These are phyloP conservation scores for Saguinus imperator DNA, from an alignment of 2,113 vertebrate species.

Conservation along the genomic window DNA sequence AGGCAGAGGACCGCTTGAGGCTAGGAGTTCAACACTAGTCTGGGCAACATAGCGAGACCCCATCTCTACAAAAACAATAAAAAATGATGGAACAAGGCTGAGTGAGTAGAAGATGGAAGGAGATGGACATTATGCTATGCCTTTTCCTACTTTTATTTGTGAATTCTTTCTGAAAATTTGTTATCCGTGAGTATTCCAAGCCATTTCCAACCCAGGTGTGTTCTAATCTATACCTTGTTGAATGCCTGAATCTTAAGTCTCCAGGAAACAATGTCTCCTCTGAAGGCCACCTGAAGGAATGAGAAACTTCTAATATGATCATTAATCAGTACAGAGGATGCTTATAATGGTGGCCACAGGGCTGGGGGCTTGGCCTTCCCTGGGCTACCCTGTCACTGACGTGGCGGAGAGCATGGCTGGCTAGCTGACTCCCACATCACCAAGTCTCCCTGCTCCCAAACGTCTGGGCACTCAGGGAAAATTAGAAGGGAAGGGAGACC, in stretches of 20 bases:
- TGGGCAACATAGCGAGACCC: background rate
- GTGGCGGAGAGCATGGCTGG: background rate
- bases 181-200: background rate
- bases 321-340: background rate
- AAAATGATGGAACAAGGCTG: background rate
- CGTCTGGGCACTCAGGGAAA: background rate
- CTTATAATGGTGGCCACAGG: background rate
- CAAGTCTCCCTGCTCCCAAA: background rate
- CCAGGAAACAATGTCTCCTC: background rate
- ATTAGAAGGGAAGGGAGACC: background rate
- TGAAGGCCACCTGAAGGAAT: background rate
- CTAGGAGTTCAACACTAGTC: background rate
- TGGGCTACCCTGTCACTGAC: background rate
- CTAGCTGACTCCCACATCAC: fast-evolving
- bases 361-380: background rate
- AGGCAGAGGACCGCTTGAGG: background rate
- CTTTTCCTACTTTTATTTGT: background rate
- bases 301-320: background rate
- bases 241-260: background rate
- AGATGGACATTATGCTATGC: background rate
- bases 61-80: background rate
- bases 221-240: background rate
- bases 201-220: background rate
- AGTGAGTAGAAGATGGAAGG: background rate
- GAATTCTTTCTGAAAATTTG: background rate